Base-by-base conservation (phyloP, 2,797 vertebrate species). In the Anabas testudineus region DNA sequence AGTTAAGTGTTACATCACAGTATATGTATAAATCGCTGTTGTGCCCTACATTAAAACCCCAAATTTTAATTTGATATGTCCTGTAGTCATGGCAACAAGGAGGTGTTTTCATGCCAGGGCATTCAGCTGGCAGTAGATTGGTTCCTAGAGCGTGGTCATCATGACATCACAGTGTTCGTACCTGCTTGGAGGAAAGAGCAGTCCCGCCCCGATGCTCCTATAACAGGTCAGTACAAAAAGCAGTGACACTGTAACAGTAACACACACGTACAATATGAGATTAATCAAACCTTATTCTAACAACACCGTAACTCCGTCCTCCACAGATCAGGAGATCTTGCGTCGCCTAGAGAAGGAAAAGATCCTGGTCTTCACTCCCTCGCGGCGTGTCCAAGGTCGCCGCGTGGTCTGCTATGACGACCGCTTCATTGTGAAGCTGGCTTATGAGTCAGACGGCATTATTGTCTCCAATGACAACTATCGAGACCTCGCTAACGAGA, bases 391-490 rank as follows among this genome's bases (percentile, higher is more conserved):
- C 54, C 96, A 97, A 71, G 97, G 97, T 1, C 92, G 96, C 3
- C 93, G 97, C 0, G 96, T 97, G 73, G 97, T 98, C 7, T 98
- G 97, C 89, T 97, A 98, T 0, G 97, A 98, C 0, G 97, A 98
- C 89, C 93, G 97, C 56, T 98, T 97, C 73, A 98, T 98, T 26
- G 95, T 98, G 78, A 97, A 97, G 91, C 77, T 98, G 92, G 96
- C 96, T 2, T 97, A 95, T 4, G 96, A 97, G 84, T 97, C 96
- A 1, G 96, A 97, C 18, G 97, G 97, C 58, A 95, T 98, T 74
- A 98, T 98, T 46, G 96, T 98, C 56, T 98, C 97, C 72, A 98
- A 98, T 19, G 97, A 98, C 53, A 97, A 97, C 94, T 98, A 98
- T 92, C 89, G 97, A 78, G 97, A 98, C 81, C 89, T 98, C 71